phyloP scores from a whole-genome alignment of 2,113 vertebrate species.

The Myotis lucifugus region DNA sequence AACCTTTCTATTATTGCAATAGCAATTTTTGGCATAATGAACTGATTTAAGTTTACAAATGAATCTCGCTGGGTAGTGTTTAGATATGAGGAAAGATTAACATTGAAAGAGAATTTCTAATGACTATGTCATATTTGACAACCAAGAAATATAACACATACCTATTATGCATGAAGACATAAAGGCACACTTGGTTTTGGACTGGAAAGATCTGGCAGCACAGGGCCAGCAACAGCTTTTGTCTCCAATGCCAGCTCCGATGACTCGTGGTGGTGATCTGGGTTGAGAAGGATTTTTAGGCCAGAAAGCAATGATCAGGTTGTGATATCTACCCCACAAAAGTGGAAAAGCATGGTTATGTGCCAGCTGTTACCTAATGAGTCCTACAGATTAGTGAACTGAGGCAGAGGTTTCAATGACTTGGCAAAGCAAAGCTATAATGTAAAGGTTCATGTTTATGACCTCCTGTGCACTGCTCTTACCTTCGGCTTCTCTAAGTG shows the following conservation, averaged over 20 bases:
- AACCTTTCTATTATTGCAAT: slow-evolving; percentile 1
- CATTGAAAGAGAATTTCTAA: neutral
- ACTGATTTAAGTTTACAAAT: neutral
- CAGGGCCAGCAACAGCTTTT: neutral
- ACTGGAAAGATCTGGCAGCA: neutral
- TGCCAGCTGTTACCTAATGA: neutral
- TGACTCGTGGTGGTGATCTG: neutral
- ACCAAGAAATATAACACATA: neutral
- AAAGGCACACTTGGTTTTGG: neutral
- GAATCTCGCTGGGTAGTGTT: neutral
- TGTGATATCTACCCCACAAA: neutral
- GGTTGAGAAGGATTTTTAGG: neutral
- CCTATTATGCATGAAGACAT: neutral
- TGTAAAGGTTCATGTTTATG: neutral
- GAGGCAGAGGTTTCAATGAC: neutral
- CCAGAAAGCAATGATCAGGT: neutral
- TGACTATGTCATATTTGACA: neutral
- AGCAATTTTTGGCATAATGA: neutral
- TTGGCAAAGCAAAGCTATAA: neutral
- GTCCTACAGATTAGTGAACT: neutral
- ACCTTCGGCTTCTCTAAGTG: neutral
- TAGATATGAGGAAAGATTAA: neutral
- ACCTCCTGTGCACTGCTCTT: neutral
- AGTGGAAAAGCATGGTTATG: neutral
- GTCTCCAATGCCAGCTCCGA: neutral